Evolutionary conservation across 2,797 vertebrate species (phyloP), one percentile per base, ranked within the genome.

Genomic region (Aldrovandia affinis): DNA sequence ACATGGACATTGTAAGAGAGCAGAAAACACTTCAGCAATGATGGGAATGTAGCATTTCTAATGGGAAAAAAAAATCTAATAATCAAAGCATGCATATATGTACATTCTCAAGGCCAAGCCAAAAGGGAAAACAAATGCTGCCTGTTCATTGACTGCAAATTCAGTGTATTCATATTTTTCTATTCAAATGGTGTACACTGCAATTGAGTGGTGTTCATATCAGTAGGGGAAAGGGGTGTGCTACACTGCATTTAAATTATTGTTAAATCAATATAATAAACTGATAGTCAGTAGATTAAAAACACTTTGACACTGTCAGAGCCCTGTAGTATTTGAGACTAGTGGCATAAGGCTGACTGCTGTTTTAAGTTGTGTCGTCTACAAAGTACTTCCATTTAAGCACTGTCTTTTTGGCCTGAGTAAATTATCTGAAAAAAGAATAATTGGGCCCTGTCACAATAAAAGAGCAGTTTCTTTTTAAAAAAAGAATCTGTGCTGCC

Each of bases 51-150:
- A 92, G 88, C 88, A 86, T 78, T 92, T 94, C 90, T 95, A 95
- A 96, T 95, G 94, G 95, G 94, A 93, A 94, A 92, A 92, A 89
- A 94, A 92, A 91, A 93, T 93, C 92, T 93, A 89, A 92, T 92
- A 93, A 94, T 92, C 89, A 93, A 93, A 89, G 89, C 87, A 90
- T 91, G 92, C 89, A 93, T 88, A 90, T 89, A 91, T 91, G 92
- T 86, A 91, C 92, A 94, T 90, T 92, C 91, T 93, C 93, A 94
- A 94, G 89, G 88, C 77, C 90, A 89, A 92, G 89, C 90, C 90
- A 89, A 91, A 94, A 94, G 93, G 90, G 86, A 91, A 95, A 30
- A 86, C 81, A 80, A 84, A 70, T 78, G 80, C 70, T 54, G 10
- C 87, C 81, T 86, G 85, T 87, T 85, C 77, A 88, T 88, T 85